Percentiles rank a stretch among this genome's conserved stretches.
Conservation (phyloP, 2,888 invertebrate genomes). For the Plebejus melissa region DNA sequence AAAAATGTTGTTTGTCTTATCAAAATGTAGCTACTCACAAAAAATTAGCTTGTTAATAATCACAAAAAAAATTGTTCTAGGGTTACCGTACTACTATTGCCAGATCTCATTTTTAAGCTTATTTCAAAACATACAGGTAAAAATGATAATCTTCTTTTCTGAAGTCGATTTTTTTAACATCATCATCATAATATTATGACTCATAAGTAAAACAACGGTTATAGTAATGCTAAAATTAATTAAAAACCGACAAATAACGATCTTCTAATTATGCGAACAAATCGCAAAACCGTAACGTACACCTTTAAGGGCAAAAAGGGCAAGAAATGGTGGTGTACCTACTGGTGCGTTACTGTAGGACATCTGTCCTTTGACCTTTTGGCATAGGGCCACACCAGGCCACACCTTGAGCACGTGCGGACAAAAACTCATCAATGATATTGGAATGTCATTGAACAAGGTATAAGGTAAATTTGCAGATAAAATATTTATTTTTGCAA, state of each 20-base stretch:
- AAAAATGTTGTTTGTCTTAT: too few relatives aligned
- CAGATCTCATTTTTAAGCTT: too few relatives aligned
- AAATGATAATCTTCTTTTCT: too few relatives aligned
- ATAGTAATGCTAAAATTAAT: neutral
- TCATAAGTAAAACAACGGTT: neutral
- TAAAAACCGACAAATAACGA: slow-evolving; percentile 13
- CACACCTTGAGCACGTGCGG: slow-evolving; percentile 46
- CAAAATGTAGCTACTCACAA: too few relatives aligned
- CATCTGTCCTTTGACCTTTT: slow-evolving; percentile 64
- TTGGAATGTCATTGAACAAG: slow-evolving; percentile 32
- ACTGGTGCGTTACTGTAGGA: slow-evolving; percentile 40
- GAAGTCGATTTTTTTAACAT: neutral
- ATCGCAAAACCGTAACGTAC: neutral
- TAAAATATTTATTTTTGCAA: slow-evolving; percentile 1
- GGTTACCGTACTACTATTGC: too few relatives aligned
- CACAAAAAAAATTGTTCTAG: too few relatives aligned
- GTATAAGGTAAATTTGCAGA: slow-evolving; percentile 28
- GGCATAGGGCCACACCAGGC: slow-evolving; percentile 38
- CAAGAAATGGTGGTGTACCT: slow-evolving; percentile 29
- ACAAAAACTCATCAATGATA: slow-evolving; percentile 43
- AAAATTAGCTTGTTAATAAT: too few relatives aligned
- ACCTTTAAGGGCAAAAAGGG: slow-evolving; percentile 1
- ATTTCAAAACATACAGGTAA: too few relatives aligned
- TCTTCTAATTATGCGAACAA: neutral
- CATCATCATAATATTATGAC: neutral